Conservation (phyloP, 1,140 invertebrate genomes). For the Rhopalosiphum maidis region DNA sequence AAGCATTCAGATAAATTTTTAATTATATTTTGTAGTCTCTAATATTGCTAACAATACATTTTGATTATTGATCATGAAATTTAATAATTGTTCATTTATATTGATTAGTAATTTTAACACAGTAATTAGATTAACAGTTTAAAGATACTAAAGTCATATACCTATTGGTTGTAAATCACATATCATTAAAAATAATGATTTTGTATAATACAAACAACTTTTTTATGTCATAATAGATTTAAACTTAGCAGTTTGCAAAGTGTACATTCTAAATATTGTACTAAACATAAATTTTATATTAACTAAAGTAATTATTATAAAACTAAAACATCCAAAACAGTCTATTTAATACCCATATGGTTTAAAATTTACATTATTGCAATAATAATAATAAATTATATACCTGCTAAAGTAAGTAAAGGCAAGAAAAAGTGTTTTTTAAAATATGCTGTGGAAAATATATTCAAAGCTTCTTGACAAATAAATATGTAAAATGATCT, state of each 20-base stretch:
- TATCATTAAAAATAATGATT: too few relatives aligned
- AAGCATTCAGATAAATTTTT: too few relatives aligned
- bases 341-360: background rate
- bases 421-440: slow-evolving; percentile 44
- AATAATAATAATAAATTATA: background rate
- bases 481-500: slow-evolving; percentile 50
- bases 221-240: background rate
- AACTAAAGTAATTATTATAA: background rate
- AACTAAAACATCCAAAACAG: background rate
- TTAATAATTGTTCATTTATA: too few relatives aligned
- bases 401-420: slow-evolving; percentile 31
- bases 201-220: too few relatives aligned
- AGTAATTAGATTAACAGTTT: too few relatives aligned
- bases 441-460: slow-evolving; percentile 45
- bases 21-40: too few relatives aligned
- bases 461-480: slow-evolving; percentile 46
- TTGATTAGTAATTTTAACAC: too few relatives aligned
- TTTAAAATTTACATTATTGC: background rate
- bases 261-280: too few relatives aligned
- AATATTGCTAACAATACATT: too few relatives aligned
- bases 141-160: too few relatives aligned
- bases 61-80: too few relatives aligned
- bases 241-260: background rate
- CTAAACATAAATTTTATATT: background rate
- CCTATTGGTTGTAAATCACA: too few relatives aligned